Evolutionary conservation across 1,140 invertebrate species (phyloP).

Genomic region (Odontomachus brunneus): DNA sequence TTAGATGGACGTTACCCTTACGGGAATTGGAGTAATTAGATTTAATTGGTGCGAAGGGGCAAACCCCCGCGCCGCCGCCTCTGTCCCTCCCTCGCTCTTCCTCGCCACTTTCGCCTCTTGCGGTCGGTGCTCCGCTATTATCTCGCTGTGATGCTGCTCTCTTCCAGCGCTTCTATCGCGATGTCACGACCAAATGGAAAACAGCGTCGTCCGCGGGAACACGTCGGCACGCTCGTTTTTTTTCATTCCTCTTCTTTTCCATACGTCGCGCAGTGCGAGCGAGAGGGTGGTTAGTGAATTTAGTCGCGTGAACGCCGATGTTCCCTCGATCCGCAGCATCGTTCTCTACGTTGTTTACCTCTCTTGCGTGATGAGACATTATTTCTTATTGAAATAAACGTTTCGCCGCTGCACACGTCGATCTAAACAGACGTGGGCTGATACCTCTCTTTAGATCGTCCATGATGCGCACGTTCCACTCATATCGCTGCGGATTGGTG

Average conservation of each 20-base stretch:
- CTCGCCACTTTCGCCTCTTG: slow-evolving; percentile 43
- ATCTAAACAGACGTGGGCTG: too few relatives aligned
- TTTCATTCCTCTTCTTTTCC: slow-evolving; percentile 3
- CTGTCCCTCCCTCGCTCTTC: slow-evolving; percentile 17
- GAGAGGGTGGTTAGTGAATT: background rate
- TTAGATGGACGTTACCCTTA: slow-evolving; percentile 82
- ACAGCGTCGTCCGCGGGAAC: slow-evolving; percentile 27
- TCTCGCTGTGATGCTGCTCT: slow-evolving; percentile 57
- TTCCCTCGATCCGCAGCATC: background rate
- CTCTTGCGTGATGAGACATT: too few relatives aligned
- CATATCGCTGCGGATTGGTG: slow-evolving; percentile 15
- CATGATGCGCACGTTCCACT: too few relatives aligned
- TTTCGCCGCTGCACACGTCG: too few relatives aligned
- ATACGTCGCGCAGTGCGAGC: background rate
- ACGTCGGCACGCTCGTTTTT: background rate
- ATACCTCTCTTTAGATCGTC: too few relatives aligned
- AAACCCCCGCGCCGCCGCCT: background rate
- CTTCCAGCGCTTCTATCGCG: slow-evolving; percentile 18
- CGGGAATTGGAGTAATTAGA: slow-evolving; percentile 83
- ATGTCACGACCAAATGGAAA: slow-evolving; percentile 45
- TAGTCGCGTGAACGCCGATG: background rate
- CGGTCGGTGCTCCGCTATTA: slow-evolving; percentile 72
- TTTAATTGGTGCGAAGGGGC: slow-evolving; percentile 80
- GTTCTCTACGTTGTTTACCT: too few relatives aligned
- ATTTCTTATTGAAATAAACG: too few relatives aligned